Conservation (phyloP, 2,888 invertebrate genomes). For the Fragum sueziense region DNA sequence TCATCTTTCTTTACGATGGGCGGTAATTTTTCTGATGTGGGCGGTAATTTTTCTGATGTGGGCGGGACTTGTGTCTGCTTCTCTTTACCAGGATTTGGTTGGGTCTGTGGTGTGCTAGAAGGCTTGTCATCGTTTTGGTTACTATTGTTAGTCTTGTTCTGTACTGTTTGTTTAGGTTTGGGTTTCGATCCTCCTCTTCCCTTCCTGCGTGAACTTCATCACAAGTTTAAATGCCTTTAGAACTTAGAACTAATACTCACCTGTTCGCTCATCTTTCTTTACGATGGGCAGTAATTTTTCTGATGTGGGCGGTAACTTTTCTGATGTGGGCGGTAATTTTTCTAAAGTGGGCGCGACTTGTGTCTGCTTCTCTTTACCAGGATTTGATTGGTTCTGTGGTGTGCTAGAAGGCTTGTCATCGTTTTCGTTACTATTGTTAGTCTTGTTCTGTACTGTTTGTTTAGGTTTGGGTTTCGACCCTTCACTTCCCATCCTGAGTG, state of each 20-base stretch:
- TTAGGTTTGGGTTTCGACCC: conserved; percentile 28
- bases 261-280: neutral
- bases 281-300: conserved; percentile 3
- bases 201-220: too few species aligned
- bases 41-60: conserved; percentile 16
- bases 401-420: neutral
- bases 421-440: conserved; percentile 42
- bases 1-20: neutral
- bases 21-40: neutral
- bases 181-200: conserved; percentile 43
- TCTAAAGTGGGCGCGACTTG: conserved; percentile 27
- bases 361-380: neutral
- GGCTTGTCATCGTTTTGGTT: neutral
- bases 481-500: conserved; percentile 42
- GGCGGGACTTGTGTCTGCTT: conserved; percentile 27
- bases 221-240: too few species aligned
- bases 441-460: conserved; percentile 26
- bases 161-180: neutral
- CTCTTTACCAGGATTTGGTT: neutral
- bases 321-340: neutral
- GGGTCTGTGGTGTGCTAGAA: neutral
- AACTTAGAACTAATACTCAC: too few species aligned
- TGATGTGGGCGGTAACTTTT: neutral
- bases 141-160: conserved; percentile 48
- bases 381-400: neutral